phyloP scores from a whole-genome alignment of 2,797 vertebrate genomes.

The Lycodopsis pacificus region DNA sequence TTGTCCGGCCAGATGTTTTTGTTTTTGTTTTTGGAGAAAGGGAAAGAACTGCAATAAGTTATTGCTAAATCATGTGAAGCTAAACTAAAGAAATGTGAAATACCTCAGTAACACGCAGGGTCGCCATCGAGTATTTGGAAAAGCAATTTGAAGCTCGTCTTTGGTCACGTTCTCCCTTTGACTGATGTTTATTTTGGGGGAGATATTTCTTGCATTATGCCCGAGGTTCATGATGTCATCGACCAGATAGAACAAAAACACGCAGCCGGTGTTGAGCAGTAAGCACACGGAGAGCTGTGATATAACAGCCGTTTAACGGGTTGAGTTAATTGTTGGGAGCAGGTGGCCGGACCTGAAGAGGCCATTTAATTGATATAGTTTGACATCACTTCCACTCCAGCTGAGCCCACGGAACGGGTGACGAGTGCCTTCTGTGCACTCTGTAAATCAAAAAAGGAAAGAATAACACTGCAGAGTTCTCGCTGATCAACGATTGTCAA shows the following conservation, averaged over 20 bases:
- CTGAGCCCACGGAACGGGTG: not conserved
- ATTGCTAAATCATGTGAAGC: not conserved
- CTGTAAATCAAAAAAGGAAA: too few species aligned
- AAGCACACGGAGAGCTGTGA: not conserved
- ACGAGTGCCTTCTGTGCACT: not conserved
- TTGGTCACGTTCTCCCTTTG: not conserved
- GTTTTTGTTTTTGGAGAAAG: not conserved
- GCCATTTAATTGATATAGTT: conserved; percentile 1
- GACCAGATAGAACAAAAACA: not conserved
- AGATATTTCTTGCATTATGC: not conserved
- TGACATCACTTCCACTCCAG: not conserved
- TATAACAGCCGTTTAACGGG: not conserved
- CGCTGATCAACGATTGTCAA: not conserved
- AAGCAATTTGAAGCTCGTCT: conserved; percentile 9
- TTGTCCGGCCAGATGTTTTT: not conserved
- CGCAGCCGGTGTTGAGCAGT: not conserved
- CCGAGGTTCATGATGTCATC: not conserved
- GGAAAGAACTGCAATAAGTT: not conserved
- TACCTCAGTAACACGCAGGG: conserved; percentile 42
- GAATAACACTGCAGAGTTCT: too few species aligned
- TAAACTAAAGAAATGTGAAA: conserved; percentile 13
- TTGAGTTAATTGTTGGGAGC: not conserved
- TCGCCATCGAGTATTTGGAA: not conserved
- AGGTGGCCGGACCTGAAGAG: conserved; percentile 6
- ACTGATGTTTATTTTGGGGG: conserved; percentile 26